A percentile compares a stretch with the other conserved stretches of the same genome.
Evolutionary conservation across 2,113 vertebrate species (phyloP).

Genomic region (Columba janthina): DNA sequence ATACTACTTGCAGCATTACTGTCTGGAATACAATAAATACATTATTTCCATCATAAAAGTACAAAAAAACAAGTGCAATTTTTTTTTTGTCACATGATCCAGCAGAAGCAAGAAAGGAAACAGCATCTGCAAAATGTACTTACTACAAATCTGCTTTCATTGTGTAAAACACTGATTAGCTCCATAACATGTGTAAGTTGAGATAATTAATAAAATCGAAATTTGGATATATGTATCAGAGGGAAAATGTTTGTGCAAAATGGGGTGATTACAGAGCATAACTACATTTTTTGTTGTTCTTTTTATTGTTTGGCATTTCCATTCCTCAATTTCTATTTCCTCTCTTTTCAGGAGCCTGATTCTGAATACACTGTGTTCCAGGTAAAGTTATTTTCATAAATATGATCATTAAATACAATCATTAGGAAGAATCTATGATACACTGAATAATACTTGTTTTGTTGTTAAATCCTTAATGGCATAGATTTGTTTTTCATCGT

Average conservation of each 20-base stretch:
- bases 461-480: not conserved
- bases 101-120: too few species aligned
- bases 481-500: not conserved
- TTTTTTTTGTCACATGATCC: not conserved
- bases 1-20: not conserved
- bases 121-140: too few species aligned
- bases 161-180: not conserved
- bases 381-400: constrained; percentile 78
- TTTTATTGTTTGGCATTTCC: not conserved
- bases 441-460: not conserved
- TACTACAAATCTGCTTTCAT: too few species aligned
- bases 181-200: not conserved
- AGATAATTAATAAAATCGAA: not conserved
- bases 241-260: not conserved
- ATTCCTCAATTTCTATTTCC: constrained; percentile 20
- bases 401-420: not conserved
- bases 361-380: constrained; percentile 77
- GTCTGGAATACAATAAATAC: not conserved
- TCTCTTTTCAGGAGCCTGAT: constrained; percentile 83
- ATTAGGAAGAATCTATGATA: not conserved
- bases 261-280: not conserved
- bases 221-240: not conserved
- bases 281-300: not conserved
- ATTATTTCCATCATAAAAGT: not conserved
- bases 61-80: not conserved